Evolutionary conservation across 2,797 vertebrate species (phyloP), one percentile per base, ranked within the genome.

Genomic region (Pipistrellus kuhlii): DNA sequence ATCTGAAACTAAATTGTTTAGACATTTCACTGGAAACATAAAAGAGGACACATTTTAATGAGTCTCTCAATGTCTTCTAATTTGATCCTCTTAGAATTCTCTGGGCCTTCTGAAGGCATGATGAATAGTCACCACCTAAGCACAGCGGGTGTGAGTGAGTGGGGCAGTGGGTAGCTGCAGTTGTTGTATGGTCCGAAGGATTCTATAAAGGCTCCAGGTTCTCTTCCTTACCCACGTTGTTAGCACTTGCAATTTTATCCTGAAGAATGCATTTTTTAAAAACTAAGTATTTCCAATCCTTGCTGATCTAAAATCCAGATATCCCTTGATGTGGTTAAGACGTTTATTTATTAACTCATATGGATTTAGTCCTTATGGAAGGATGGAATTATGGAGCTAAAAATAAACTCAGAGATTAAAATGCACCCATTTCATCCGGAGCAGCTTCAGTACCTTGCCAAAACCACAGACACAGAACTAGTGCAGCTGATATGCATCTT

Each of bases 1-100:
- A 83, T 77, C 32, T 68, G 55, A 97, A 94, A 55, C 44, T 35
- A 85, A 93, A 38, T 64, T 57, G 32, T 68, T 85, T 57, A 84
- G 72, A 41, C 15, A 55, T 83, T 91, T 92, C 51, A 62, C 11
- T 84, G 77, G 76, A 94, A 93, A 59, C 57, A 71, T 64, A 62
- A 87, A 91, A 46, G 21, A 72, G 66, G 32, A 30, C 6, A 71
- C 38, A 71, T 93, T 94, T 77, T 13, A 0, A 27, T 10, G 32
- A 62, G 7, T 53, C 25, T 85, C 1, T 81, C 66, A 12, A 3
- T 82, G 77, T 71, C 55, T 93, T 84, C 48, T 82, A 25, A 71
- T 91, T 69, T 78, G 18, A 57, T 82, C 20, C 51, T n/a, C 41
- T 46, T 66, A 85, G 72, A 85, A 48, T 77, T 59, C 3, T 78